Evolutionary conservation across 1,140 invertebrate species (phyloP).

Genomic region (Apis florea): DNA sequence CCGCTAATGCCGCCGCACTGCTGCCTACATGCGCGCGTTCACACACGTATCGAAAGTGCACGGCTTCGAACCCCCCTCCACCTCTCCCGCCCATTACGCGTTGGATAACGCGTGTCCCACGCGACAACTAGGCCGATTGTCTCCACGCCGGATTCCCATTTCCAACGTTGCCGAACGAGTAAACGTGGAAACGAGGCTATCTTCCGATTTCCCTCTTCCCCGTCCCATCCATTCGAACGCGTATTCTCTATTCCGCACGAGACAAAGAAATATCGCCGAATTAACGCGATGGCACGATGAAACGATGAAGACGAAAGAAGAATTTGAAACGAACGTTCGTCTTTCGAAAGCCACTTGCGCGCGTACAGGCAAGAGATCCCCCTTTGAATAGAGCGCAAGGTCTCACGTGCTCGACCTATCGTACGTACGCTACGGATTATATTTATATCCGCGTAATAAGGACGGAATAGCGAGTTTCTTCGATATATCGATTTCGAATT

Average conservation of each 20-base stretch:
- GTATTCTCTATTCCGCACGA: no score
- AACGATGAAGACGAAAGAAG: no score
- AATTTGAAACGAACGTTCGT: not conserved
- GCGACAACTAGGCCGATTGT: conserved; percentile 54
- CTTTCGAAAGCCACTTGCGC: conserved; percentile 2
- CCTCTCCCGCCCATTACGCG: conserved; percentile 22
- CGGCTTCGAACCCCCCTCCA: conserved; percentile 36
- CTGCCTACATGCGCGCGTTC: not conserved
- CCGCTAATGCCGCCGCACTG: not conserved
- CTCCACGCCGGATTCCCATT: conserved; percentile 47
- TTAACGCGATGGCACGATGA: no score
- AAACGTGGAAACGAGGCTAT: not conserved
- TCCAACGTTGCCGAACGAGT: no score
- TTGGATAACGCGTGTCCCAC: conserved; percentile 17
- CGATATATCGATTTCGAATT: no score
- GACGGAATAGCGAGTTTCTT: not conserved
- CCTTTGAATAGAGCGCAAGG: conserved; percentile 4
- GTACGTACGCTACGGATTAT: conserved; percentile 16
- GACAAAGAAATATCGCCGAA: no score
- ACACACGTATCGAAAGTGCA: conserved; percentile 20
- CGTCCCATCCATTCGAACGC: no score
- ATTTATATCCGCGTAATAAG: conserved; percentile 32
- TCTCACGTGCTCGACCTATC: not conserved
- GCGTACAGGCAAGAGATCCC: not conserved
- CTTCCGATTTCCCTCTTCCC: no score